phyloP scores from a whole-genome alignment of 2,888 invertebrate genomes.

The Caenorhabditis virilis region DNA sequence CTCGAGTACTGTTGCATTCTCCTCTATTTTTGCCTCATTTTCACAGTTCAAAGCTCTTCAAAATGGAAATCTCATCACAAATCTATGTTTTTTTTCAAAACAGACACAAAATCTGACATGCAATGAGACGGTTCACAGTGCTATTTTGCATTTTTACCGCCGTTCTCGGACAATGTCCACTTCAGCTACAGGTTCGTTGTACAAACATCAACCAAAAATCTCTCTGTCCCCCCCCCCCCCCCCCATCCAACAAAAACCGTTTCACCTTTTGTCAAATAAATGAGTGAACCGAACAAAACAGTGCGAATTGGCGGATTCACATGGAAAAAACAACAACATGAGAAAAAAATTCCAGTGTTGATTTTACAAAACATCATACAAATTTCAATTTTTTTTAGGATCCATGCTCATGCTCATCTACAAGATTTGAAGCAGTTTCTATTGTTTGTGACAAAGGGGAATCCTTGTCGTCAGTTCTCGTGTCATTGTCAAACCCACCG shows the following conservation, averaged over 20 bases:
- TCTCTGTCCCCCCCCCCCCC: too few relatives aligned
- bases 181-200: constrained; percentile 13
- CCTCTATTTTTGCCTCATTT: too few relatives aligned
- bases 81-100: too few relatives aligned
- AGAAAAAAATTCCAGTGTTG: neutral
- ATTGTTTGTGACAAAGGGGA: constrained; percentile 60
- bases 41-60: too few relatives aligned
- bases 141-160: constrained; percentile 1
- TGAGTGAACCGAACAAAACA: neutral
- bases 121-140: constrained; percentile 2
- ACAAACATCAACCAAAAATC: too few relatives aligned
- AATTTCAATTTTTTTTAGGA: constrained; percentile 26
- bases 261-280: neutral
- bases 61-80: too few relatives aligned
- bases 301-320: too few relatives aligned
- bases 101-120: too few relatives aligned
- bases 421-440: constrained; percentile 58
- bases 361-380: too few relatives aligned
- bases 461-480: constrained; percentile 50
- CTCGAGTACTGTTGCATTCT: too few relatives aligned
- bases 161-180: constrained; percentile 11
- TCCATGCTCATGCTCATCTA: constrained; percentile 59
- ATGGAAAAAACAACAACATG: neutral
- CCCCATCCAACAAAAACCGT: too few relatives aligned
- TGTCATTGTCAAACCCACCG: constrained; percentile 47